Evolutionary conservation across 2,113 vertebrate species (phyloP).

Genomic region (Zosterops lateralis): DNA sequence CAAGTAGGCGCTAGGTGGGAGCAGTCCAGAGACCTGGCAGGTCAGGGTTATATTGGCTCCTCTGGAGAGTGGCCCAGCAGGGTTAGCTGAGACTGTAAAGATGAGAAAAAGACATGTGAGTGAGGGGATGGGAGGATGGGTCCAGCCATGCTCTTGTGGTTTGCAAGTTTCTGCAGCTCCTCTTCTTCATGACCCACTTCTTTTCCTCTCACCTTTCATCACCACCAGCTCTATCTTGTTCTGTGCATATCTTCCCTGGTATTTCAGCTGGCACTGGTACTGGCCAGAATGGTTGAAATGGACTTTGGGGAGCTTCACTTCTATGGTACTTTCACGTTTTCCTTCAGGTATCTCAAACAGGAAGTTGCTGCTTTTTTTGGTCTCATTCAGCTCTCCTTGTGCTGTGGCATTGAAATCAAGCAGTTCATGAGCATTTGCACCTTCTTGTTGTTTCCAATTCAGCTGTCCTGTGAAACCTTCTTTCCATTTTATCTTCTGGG

Average conservation of each 20-base stretch:
- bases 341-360: background rate
- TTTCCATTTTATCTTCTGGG: background rate
- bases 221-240: conserved; percentile 61
- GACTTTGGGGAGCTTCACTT: conserved; percentile 21
- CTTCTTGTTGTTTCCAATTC: background rate
- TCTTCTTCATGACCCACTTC: background rate
- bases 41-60: background rate
- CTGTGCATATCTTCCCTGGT: background rate
- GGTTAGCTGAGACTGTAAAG: conserved; percentile 38
- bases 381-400: background rate
- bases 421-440: background rate
- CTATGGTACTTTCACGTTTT: background rate
- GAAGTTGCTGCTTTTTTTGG: background rate
- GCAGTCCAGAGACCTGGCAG: conserved; percentile 1
- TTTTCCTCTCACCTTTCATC: conserved; percentile 67
- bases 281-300: conserved; percentile 44
- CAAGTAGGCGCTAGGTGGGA: background rate
- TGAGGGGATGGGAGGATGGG: background rate
- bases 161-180: background rate
- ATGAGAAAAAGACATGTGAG: background rate
- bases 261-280: conserved; percentile 5
- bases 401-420: background rate
- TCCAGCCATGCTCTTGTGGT: background rate
- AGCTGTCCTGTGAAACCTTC: background rate
- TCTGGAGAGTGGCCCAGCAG: background rate